A percentile compares a stretch with the other conserved stretches of the same genome.
Evolutionary conservation across 2,113 vertebrate genomes (phyloP).

Genomic region (Plestiodon gilberti): DNA sequence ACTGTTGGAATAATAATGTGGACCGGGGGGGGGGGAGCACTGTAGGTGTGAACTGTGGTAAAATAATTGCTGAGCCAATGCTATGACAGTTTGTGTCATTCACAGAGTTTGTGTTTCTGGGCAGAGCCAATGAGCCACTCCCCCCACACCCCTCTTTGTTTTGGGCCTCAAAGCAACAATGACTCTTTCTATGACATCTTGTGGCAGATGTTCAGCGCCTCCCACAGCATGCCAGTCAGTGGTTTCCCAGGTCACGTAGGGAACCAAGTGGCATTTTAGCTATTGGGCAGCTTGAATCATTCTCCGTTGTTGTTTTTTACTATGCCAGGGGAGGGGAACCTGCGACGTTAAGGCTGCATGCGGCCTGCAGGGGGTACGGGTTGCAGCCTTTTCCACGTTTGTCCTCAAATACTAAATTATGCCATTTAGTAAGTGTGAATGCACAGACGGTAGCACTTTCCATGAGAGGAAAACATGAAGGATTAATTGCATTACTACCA

Average conservation of each 20-base stretch:
- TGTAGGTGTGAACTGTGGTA: neutral
- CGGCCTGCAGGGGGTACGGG: too few species aligned
- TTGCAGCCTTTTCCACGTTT: too few species aligned
- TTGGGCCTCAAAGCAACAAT: neutral
- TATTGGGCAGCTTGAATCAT: neutral
- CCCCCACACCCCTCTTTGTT: slow-evolving; percentile 8
- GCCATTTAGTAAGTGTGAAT: too few species aligned
- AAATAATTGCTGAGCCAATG: neutral
- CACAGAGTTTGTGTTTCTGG: neutral
- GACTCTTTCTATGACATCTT: neutral
- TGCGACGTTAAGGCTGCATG: too few species aligned
- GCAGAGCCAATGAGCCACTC: neutral
- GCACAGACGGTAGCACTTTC: too few species aligned
- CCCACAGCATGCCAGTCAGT: neutral
- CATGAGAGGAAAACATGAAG: too few species aligned
- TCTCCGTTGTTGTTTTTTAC: neutral
- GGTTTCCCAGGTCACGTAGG: neutral
- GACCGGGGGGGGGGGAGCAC: too few species aligned
- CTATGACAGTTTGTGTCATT: neutral
- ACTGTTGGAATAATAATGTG: too few species aligned
- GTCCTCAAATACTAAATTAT: too few species aligned
- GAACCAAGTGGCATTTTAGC: neutral
- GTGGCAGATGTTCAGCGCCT: neutral
- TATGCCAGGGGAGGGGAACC: too few species aligned
- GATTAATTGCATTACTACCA: too few species aligned